phyloP scores from a whole-genome alignment of 2,888 invertebrate species.

The Parasteatoda lunata region DNA sequence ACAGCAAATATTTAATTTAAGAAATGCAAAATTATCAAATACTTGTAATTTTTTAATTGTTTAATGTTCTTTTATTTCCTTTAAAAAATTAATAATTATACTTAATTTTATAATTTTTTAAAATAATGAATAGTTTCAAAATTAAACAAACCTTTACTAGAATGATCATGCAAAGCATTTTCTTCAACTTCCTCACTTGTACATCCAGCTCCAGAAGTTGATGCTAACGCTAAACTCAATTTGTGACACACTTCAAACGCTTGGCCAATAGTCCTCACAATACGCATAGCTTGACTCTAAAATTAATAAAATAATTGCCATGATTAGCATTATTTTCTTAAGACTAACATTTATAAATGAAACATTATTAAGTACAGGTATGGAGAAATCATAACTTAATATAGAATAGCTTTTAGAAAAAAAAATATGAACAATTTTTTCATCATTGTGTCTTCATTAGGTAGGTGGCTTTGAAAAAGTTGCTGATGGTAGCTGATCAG shows the following conservation, averaged over 20 bases:
- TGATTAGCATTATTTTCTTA: background rate
- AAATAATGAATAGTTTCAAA: background rate
- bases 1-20: no score
- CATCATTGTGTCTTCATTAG: no score
- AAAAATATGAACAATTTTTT: no score
- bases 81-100: no score
- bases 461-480: no score
- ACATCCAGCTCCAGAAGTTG: conserved; percentile 40
- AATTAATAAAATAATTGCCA: conserved; percentile 71
- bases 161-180: conserved; percentile 31
- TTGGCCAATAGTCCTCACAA: conserved; percentile 98
- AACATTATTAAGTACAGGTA: background rate
- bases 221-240: conserved; percentile 77
- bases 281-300: conserved; percentile 98
- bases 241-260: conserved; percentile 99
- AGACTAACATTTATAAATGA: conserved; percentile 2
- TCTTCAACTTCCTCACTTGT: conserved; percentile 42
- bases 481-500: no score
- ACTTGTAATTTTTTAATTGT: no score
- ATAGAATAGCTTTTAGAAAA: no score
- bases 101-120: no score
- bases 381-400: no score
- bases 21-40: no score
- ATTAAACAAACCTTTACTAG: conserved; percentile 33
- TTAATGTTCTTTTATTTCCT: no score